phyloP scores from a whole-genome alignment of 2,113 vertebrate genomes.

The Fulmarus glacialis region DNA sequence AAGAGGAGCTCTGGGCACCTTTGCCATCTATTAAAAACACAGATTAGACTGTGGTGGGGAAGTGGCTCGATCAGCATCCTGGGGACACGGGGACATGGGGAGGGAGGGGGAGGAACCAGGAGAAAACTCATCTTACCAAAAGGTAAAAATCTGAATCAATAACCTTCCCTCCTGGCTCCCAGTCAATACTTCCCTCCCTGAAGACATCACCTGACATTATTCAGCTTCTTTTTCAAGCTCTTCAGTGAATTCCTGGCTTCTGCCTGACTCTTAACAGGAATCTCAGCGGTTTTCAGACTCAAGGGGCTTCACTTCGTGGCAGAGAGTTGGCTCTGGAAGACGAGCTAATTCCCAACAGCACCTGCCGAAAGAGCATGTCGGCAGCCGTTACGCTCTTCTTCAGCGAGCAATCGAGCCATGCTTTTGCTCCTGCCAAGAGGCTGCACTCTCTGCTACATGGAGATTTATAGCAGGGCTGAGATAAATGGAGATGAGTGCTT shows the following conservation, averaged over 20 bases:
- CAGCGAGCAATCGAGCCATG: neutral
- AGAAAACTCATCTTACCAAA: neutral
- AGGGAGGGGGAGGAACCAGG: neutral
- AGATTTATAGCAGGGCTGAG: slow-evolving; percentile 2
- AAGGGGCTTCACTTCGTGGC: neutral
- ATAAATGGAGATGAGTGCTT: slow-evolving; percentile 6
- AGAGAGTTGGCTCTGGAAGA: neutral
- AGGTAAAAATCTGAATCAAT: neutral
- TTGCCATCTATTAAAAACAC: neutral
- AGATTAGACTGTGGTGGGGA: neutral
- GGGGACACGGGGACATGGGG: neutral
- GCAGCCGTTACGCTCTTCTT: neutral
- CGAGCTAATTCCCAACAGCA: neutral
- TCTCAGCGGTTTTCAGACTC: neutral
- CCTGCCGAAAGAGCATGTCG: neutral
- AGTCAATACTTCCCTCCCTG: neutral
- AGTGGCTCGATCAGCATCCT: neutral
- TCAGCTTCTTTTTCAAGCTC: neutral
- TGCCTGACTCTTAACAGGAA: neutral
- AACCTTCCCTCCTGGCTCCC: neutral
- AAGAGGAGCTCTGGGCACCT: neutral
- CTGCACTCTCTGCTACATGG: neutral
- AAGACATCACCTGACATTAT: neutral
- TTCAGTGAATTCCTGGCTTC: neutral
- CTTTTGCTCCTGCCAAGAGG: neutral